A percentile compares a stretch with the other conserved stretches of the same genome.
Conservation (phyloP, 1,140 invertebrate species). For the Heterodera carotae region DNA sequence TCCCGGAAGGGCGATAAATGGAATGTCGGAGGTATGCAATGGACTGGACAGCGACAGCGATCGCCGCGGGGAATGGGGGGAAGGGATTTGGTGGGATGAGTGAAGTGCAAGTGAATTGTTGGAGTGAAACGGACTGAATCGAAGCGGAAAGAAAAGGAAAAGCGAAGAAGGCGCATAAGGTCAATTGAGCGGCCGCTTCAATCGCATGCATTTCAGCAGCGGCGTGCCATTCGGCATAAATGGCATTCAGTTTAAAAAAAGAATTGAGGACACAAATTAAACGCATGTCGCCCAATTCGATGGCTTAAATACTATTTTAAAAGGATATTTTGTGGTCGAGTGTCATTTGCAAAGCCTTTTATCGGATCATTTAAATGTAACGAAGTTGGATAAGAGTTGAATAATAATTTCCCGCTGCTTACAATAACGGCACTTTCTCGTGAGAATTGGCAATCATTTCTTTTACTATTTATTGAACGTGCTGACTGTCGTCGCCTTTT, state of each 20-base stretch:
- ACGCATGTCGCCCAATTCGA: no score
- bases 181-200: neutral
- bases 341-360: no score
- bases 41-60: neutral
- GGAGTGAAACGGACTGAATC: neutral
- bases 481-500: neutral
- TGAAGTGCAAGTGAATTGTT: neutral
- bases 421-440: no score
- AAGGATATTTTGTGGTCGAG: no score
- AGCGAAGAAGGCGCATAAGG: neutral
- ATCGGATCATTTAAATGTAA: no score
- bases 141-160: conserved; percentile 1
- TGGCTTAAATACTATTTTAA: no score
- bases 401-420: no score
- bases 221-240: neutral
- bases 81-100: no score
- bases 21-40: neutral
- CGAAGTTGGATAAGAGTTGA: no score
- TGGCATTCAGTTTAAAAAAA: no score
- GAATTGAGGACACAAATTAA: no score
- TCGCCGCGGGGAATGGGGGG: neutral
- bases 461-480: neutral
- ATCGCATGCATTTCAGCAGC: neutral
- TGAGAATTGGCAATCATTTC: neutral
- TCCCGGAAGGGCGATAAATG: conserved; percentile 16